Base-by-base conservation (phyloP, 2,888 invertebrate genomes). In the Apomyelois bistriatella region DNA sequence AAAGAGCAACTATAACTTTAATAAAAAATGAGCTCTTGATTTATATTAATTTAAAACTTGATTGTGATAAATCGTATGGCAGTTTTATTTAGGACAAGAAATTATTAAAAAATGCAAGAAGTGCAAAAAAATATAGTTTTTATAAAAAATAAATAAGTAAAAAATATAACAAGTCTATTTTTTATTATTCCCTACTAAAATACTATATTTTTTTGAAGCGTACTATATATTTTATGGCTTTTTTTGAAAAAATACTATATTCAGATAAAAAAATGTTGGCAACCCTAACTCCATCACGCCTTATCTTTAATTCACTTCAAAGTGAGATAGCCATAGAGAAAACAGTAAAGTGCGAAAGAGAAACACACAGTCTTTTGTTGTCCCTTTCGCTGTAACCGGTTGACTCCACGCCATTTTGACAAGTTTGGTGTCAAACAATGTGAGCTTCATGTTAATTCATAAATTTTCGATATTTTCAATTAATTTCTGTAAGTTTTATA, bases 21-120 rank as follows among this genome's bases (percentile, higher is more conserved):
- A 46, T 52, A 37, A 54, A 46, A 50, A 54, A 54, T 37, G 43
- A 49, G 37, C 37, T 54, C 17, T 22, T 54, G 8, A 50, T 54
- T 38, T 50, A 54, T 46, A 43, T 54, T 47, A 54, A 54, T 47
- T 54, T 47, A 47, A 54, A 54, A 40, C 17, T 49, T 52, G 52
- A 52, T 1, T 55, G 55, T 52, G 28, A 55, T 36, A 48, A 48
- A 22, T 38, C 48, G 22, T 48, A 22, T 36, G 41, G 46, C 42
- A 43, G 42, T 9, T 55, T 52, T 55, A 52, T 30, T 35, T 13
- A 28, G 22, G 42, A 52, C 37, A 41, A 43, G 46, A 49, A 53
- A 46, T 41, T 50, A n/a, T 47, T 52, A 54, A 1, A 48, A 32
- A 37, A 10, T 41, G 48, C 54, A 35, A 48, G 47, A 54, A 54